phyloP scores from a whole-genome alignment of 2,888 invertebrate species.

The Synergus gifuensis region DNA sequence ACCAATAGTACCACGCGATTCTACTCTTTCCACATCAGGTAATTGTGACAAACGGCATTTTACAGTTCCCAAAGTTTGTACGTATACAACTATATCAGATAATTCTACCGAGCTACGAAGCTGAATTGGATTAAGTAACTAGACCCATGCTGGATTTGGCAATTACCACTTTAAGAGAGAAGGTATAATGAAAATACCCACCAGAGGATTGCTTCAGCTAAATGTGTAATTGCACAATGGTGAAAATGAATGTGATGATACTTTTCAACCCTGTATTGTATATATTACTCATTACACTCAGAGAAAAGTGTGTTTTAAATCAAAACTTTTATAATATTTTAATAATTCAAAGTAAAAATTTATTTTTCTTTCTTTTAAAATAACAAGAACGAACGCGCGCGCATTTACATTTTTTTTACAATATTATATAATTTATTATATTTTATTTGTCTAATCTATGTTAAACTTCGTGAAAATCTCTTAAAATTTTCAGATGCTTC shows the following conservation, averaged over 20 bases:
- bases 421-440: too few species aligned
- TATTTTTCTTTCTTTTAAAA: too few species aligned
- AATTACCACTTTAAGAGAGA: constrained; percentile 19
- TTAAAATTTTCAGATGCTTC: too few species aligned
- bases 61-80: constrained; percentile 26
- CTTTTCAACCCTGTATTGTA: not conserved
- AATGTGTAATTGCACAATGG: constrained; percentile 9
- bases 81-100: not conserved
- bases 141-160: not conserved
- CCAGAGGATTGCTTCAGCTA: constrained; percentile 3
- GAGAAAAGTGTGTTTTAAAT: too few species aligned
- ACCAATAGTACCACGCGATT: constrained; percentile 15
- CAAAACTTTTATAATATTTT: too few species aligned
- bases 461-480: too few species aligned
- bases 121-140: constrained; percentile 35
- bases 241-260: constrained; percentile 16
- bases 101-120: constrained; percentile 13
- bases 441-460: too few species aligned
- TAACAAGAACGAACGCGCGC: too few species aligned
- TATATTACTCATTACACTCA: too few species aligned
- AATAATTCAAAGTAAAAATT: too few species aligned
- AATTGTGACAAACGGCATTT: constrained; percentile 32
- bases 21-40: not conserved
- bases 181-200: constrained; percentile 7
- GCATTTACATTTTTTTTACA: too few species aligned